These are phyloP conservation scores for Hermodice carunculata DNA, from an alignment of 2,888 invertebrate species.

Conservation along the genomic window DNA sequence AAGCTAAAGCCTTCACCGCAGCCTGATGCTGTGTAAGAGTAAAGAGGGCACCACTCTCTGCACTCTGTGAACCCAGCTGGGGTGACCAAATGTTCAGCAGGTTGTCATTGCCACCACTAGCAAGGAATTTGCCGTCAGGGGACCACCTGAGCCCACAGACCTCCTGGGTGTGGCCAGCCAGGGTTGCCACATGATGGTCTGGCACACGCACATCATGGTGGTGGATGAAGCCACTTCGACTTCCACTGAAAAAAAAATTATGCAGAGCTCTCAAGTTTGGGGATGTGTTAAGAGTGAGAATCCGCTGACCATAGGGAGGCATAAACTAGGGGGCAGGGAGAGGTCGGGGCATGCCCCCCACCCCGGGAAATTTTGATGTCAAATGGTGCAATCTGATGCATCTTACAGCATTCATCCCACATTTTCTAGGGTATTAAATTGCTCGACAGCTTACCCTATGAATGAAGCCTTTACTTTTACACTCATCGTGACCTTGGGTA, in stretches of 20 bases:
- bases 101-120: constrained; percentile 98
- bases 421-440: no score
- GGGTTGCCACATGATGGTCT: constrained; percentile 82
- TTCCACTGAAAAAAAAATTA: constrained; percentile 78
- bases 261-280: no score
- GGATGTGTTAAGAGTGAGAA: no score
- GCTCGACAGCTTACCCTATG: no score
- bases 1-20: constrained; percentile 84
- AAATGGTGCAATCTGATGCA: no score
- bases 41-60: constrained; percentile 71
- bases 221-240: constrained; percentile 87
- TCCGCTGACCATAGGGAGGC: no score
- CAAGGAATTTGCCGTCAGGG: constrained; percentile 90
- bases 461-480: no score
- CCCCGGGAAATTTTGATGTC: no score
- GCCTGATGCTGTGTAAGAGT: constrained; percentile 72
- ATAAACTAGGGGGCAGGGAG: no score
- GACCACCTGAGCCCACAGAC: constrained; percentile 96
- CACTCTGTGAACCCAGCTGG: constrained; percentile 38
- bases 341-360: no score
- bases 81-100: constrained; percentile 88
- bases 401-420: no score
- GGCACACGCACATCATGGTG: constrained; percentile 95
- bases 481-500: no score
- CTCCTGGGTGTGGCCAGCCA: constrained; percentile 76